Evolutionary conservation across 2,113 vertebrate species (phyloP), one percentile per base, ranked within the genome.

Genomic region (Scomber scombrus): DNA sequence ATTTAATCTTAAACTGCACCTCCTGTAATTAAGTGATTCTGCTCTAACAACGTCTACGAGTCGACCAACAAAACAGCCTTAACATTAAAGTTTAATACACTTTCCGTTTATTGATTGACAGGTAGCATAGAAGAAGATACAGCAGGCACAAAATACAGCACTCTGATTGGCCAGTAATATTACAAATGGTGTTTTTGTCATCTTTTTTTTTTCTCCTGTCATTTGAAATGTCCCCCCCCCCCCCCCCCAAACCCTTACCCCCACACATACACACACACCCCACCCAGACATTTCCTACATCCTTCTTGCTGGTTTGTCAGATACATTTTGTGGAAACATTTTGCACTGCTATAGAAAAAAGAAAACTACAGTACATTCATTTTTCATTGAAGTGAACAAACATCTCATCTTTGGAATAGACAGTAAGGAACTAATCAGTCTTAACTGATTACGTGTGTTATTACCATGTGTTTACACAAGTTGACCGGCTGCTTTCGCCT

Each of bases 71-170:
- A 46, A 26, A 34, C 2, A 13, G 14, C 19, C 0, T n/a, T 66
- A 29, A 43, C 58, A 11, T 14, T 12, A 18, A 18, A 10, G 58
- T 75, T 76, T 46, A 45, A 73, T 81, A 82, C 66, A 85, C 65
- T 81, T 85, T 88, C 72, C 0, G 55, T 93, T 93, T 93, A 93
- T 93, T 94, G 85, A 86, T 91, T 80, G 78, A 93, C 88, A 85
- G 84, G 78, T 86, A 92, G 91, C 83, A 82, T 88, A 84, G 76
- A 91, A 88, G 81, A 88, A 88, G 81, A 91, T 88, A 93, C 87
- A 86, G 80, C 91, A 93, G 94, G 89, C 93, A 94, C 87, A 90
- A 90, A 86, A 86, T 82, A 90, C 89, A 93, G 86, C 86, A 92
- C 80, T 92, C 80, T 81, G 79, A 90, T 85, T 88, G 86, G 88